Conservation (phyloP, 1,140 invertebrate species). For the Conopomorpha cramerella region DNA sequence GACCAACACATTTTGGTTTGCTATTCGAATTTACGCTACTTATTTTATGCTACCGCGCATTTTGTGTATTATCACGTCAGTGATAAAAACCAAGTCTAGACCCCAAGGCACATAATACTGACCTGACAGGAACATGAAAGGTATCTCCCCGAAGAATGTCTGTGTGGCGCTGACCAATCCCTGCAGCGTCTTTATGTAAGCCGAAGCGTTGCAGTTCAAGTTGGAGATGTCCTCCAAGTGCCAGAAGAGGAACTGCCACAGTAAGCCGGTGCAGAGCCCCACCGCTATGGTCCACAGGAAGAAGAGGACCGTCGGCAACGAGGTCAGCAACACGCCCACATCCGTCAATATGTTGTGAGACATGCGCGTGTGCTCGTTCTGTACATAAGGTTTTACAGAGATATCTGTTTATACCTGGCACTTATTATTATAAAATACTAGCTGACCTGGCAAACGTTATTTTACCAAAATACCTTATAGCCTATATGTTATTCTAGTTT, state of each 20-base stretch:
- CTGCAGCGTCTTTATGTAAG: slow-evolving; percentile 79
- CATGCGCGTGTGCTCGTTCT: slow-evolving; percentile 65
- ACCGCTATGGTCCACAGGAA: slow-evolving; percentile 79
- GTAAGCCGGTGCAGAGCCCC: slow-evolving; percentile 81
- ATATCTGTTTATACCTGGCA: slow-evolving; percentile 3
- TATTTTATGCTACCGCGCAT: too few species aligned
- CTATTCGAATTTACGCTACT: too few species aligned
- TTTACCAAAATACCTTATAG: too few species aligned
- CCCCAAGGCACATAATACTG: too few species aligned
- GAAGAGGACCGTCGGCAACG: slow-evolving; percentile 70
- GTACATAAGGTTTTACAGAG: slow-evolving; percentile 16
- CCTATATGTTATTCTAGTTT: too few species aligned
- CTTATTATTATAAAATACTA: too few species aligned
- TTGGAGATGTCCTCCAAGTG: slow-evolving; percentile 73
- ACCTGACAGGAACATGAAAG: slow-evolving; percentile 85
- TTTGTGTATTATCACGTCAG: too few species aligned
- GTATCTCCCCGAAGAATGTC: slow-evolving; percentile 85
- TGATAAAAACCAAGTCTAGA: too few species aligned
- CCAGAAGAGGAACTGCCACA: slow-evolving; percentile 91
- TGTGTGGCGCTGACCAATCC: slow-evolving; percentile 79
- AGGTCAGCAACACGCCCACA: slow-evolving; percentile 65
- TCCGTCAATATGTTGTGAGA: slow-evolving; percentile 68
- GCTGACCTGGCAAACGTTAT: too few species aligned
- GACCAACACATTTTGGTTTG: too few species aligned
- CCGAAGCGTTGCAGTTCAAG: slow-evolving; percentile 43